Conservation (phyloP, 2,888 invertebrate genomes). For the Polydesmus complanatus region DNA sequence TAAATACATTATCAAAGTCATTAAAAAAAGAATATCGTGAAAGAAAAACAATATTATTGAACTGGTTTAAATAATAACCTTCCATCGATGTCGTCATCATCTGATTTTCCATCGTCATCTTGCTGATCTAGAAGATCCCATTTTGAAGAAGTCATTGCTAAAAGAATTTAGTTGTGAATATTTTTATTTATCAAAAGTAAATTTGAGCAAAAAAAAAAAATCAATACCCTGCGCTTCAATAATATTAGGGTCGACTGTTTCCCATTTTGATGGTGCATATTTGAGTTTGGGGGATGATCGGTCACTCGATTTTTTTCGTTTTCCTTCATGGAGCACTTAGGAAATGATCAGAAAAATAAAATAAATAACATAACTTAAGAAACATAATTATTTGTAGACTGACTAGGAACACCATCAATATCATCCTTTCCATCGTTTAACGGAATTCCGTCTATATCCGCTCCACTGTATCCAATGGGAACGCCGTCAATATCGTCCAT, state of each 20-base stretch:
- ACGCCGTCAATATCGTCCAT: constrained; percentile 46
- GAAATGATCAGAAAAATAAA: not conserved
- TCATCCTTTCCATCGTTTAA: constrained; percentile 37
- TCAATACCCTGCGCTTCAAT: constrained; percentile 41
- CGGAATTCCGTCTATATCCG: constrained; percentile 30
- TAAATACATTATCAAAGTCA: constrained; percentile 5
- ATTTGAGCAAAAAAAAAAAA: constrained; percentile 15
- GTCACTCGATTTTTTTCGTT: not conserved
- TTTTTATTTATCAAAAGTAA: not conserved
- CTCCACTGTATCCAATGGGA: constrained; percentile 39
- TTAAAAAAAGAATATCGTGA: not conserved
- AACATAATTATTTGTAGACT: constrained; percentile 22
- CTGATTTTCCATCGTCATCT: constrained; percentile 30
- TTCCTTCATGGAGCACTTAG: constrained; percentile 1
- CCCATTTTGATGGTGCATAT: constrained; percentile 87
- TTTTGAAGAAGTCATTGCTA: constrained; percentile 71
- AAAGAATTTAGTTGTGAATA: not conserved
- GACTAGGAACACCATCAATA: constrained; percentile 54
- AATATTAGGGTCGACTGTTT: constrained; percentile 80
- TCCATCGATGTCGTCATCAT: constrained; percentile 46
- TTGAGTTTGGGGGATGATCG: constrained; percentile 17
- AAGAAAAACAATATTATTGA: not conserved
- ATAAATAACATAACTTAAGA: constrained; percentile 2
- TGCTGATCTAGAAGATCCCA: constrained; percentile 60
- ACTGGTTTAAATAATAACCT: constrained; percentile 18